phyloP scores from a whole-genome alignment of 2,888 invertebrate species.

The Panorpa germanica region DNA sequence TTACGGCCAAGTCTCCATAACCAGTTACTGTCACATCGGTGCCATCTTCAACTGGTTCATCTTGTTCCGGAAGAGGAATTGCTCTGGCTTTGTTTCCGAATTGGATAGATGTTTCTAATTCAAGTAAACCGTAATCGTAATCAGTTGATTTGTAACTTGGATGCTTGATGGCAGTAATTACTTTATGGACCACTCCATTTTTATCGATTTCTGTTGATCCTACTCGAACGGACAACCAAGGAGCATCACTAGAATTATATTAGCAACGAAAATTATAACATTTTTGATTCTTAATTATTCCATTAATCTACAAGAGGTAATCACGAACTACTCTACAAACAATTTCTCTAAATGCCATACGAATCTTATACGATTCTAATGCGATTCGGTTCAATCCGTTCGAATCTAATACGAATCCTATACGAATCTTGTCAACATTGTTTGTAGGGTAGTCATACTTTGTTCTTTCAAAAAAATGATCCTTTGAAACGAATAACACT shows the following conservation, averaged over 20 bases:
- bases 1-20: too few relatives aligned
- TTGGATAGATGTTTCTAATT: slow-evolving; percentile 4
- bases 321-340: too few relatives aligned
- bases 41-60: neutral
- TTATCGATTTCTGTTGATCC: slow-evolving; percentile 4
- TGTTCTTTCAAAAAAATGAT: too few relatives aligned
- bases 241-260: neutral
- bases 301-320: too few relatives aligned
- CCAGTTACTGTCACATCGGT: slow-evolving; percentile 6
- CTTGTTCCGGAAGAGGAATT: slow-evolving; percentile 6
- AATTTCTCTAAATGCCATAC: too few relatives aligned
- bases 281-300: too few relatives aligned
- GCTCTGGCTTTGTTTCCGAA: slow-evolving; percentile 2
- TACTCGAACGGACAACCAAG: slow-evolving; percentile 5
- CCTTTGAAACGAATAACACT: too few relatives aligned
- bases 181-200: slow-evolving; percentile 2
- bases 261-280: neutral
- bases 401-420: too few relatives aligned
- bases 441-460: too few relatives aligned
- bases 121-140: slow-evolving; percentile 8
- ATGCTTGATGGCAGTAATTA: slow-evolving; percentile 5
- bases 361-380: too few relatives aligned
- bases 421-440: too few relatives aligned
- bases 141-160: slow-evolving; percentile 6
- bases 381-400: too few relatives aligned